Conservation (phyloP, 2,797 vertebrate species). For the Hydrophis major region DNA sequence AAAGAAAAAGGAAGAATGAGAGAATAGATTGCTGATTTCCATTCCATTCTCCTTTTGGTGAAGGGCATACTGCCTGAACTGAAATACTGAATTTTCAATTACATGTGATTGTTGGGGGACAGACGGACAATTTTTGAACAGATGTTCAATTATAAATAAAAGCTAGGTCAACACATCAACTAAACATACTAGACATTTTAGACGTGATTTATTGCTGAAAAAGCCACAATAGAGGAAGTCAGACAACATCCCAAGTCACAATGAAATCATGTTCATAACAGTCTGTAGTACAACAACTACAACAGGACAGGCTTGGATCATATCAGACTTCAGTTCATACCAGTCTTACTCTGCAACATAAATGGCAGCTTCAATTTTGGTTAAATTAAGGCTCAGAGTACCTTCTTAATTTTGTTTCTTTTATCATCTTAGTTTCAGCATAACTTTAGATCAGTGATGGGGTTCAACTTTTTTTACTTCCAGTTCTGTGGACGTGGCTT, state of each 20-base stretch:
- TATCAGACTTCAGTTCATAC: background rate
- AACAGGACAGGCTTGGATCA: background rate
- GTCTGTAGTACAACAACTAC: background rate
- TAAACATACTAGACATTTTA: background rate
- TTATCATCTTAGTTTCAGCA: background rate
- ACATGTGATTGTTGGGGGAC: background rate
- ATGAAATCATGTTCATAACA: background rate
- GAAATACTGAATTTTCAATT: background rate
- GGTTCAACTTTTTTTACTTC: no score
- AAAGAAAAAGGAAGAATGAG: background rate
- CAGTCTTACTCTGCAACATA: background rate
- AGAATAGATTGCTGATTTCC: background rate
- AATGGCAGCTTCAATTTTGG: background rate
- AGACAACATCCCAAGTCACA: no score
- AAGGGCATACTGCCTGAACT: background rate
- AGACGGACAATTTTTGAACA: background rate
- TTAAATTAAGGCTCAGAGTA: background rate
- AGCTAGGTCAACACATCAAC: background rate
- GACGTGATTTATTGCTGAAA: background rate
- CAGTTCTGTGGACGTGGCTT: no score
- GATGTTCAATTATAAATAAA: background rate
- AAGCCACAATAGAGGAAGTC: background rate
- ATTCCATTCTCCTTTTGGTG: background rate
- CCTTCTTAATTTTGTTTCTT: background rate
- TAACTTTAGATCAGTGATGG: background rate